Evolutionary conservation across 1,140 invertebrate species (phyloP).

Genomic region (Sarcophaga peregrina): DNA sequence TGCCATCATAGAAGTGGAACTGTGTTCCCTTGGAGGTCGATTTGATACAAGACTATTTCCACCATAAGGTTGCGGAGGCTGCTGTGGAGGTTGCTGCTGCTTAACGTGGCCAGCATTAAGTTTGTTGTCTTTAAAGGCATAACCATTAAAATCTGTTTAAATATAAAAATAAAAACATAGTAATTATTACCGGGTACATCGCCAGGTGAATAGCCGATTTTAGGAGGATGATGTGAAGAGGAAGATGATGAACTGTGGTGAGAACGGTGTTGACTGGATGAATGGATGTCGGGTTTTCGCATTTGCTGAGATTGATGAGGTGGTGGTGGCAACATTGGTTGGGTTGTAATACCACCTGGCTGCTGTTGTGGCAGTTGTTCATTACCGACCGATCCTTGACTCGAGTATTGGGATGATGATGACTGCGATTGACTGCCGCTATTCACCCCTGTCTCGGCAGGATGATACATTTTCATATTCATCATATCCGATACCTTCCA

Average conservation of each 20-base stretch:
- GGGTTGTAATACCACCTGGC: conserved; percentile 4
- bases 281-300: conserved; percentile 48
- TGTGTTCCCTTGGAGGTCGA: conserved; percentile 39
- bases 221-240: conserved; percentile 54
- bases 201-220: conserved; percentile 55
- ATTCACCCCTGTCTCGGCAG: conserved; percentile 42
- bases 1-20: conserved; percentile 44
- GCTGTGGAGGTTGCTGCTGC: conserved; percentile 38
- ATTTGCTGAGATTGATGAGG: conserved; percentile 46
- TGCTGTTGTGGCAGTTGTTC: conserved; percentile 31
- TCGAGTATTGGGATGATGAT: background rate
- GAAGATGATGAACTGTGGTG: conserved; percentile 46
- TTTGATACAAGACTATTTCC: conserved; percentile 26
- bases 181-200: conserved; percentile 56
- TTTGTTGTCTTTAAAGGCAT: conserved; percentile 33
- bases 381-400: background rate
- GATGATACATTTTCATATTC: conserved; percentile 64
- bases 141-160: conserved; percentile 49
- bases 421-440: conserved; percentile 34
- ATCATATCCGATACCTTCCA: conserved; percentile 64
- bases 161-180: conserved; percentile 31
- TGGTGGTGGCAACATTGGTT: conserved; percentile 53
- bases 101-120: conserved; percentile 51
- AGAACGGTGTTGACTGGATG: conserved; percentile 55
- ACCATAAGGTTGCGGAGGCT: conserved; percentile 36